These are phyloP conservation scores for Hyles vespertilio DNA, from an alignment of 1,140 invertebrate species.

Conservation along the genomic window DNA sequence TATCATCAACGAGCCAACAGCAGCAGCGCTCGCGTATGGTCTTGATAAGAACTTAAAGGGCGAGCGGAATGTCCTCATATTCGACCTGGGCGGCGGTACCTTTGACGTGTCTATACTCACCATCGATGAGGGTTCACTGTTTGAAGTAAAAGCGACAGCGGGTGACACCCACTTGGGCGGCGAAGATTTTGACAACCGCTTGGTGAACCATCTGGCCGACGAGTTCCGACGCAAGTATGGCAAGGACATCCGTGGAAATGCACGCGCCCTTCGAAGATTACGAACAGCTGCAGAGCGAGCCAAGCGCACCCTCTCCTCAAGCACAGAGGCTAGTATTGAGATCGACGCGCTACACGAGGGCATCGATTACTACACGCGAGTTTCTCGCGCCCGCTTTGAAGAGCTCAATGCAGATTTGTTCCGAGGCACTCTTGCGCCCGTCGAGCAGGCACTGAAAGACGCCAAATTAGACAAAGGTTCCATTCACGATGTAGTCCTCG, in stretches of 20 bases:
- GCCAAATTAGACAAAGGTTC: constrained; percentile 83
- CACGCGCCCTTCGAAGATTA: constrained; percentile 77
- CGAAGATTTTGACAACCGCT: constrained; percentile 90
- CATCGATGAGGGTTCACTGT: constrained; percentile 89
- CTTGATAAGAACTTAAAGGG: constrained; percentile 83
- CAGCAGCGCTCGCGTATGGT: constrained; percentile 85
- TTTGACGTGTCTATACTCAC: constrained; percentile 91
- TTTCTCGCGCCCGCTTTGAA: constrained; percentile 80
- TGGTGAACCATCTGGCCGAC: constrained; percentile 84
- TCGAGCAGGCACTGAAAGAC: constrained; percentile 83
- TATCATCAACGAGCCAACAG: constrained; percentile 86
- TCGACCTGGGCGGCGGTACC: constrained; percentile 80
- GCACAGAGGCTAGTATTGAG: constrained; percentile 77
- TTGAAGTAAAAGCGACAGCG: constrained; percentile 86
- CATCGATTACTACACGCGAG: constrained; percentile 79
- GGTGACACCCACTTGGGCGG: constrained; percentile 86
- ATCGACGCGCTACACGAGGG: constrained; percentile 77
- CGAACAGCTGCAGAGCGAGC: constrained; percentile 80
- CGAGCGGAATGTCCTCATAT: constrained; percentile 81
- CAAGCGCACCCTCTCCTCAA: constrained; percentile 77
- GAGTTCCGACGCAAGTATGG: constrained; percentile 77
- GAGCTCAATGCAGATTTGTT: constrained; percentile 80
- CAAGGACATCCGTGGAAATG: constrained; percentile 69
- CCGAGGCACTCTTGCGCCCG: constrained; percentile 77
- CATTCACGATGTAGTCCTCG: constrained; percentile 87